Evolutionary conservation across 2,888 invertebrate species (phyloP), one percentile per base, ranked within the genome.

Genomic region (Drosophila ezoana): DNA sequence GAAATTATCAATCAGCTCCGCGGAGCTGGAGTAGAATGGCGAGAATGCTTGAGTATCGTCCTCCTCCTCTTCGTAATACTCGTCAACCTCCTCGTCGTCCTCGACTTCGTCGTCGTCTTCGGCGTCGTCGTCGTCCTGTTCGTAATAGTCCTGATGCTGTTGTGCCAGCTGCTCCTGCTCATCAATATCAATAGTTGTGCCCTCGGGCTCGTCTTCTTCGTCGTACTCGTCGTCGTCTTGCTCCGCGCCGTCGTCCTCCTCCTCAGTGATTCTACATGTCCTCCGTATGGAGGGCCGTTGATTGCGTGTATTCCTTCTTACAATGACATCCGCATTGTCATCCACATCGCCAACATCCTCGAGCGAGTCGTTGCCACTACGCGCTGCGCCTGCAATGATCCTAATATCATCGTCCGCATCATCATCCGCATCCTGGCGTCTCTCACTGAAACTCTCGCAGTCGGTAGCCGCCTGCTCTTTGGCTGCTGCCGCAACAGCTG

Each of bases 181-280:
- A 73, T 89, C 82, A 76, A 81, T 80, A 64, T 84, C 87, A 57
- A 89, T 79, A 40, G 72, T 80, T 58, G 72, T 87, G 76, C 72
- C 78, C 72, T 87, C 81, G 35, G 86, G 82, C 69, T 89, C 90
- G 72, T 75, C 76, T 51, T 71, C 62, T n/a, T 63, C 75, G 16
- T 87, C 75, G 57, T 69, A 58, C 38, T 79, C 84, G 35, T 76
- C 57, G 54, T 41, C 47, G 40, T 35, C 68, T 33, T 71, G 66
- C 33, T 49, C 65, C 35, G 40, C 57, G 18, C 43, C 64, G 48
- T 47, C 59, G 35, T 61, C 82, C 60, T 89, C 87, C 51, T 88
- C 80, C 37, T 89, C 89, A 51, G 87, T 85, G 51, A 85, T 85
- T 67, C 85, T 82, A 68, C 82, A 85, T 76, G 87, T 82, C 79